Evolutionary conservation across 2,113 vertebrate genomes (phyloP).

Genomic region (Clarias macrocephalus): DNA sequence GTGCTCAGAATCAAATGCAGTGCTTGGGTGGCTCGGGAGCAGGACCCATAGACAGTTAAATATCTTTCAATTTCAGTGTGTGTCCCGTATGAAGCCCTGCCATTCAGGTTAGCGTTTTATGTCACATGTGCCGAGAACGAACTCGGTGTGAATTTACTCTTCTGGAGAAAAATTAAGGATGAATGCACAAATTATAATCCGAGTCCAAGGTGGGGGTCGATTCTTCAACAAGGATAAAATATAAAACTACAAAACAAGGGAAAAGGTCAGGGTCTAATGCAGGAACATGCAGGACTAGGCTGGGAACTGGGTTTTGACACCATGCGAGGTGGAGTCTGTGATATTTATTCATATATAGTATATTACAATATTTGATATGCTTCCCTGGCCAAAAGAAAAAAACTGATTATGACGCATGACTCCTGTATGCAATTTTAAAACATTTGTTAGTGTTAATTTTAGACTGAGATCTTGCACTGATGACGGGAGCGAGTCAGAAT

Average conservation of each 20-base stretch:
- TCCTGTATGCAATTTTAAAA: too few relatives aligned
- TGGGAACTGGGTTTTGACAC: background rate
- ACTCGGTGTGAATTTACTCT: background rate
- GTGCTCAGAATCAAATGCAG: background rate
- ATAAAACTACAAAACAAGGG: background rate
- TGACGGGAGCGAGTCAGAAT: too few relatives aligned
- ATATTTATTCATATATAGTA: background rate
- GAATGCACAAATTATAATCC: background rate
- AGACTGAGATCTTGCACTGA: too few relatives aligned
- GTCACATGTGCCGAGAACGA: background rate
- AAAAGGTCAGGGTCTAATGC: background rate
- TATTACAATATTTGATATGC: too few relatives aligned
- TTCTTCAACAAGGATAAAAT: too few relatives aligned
- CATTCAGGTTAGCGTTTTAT: background rate
- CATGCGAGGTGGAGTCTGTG: background rate
- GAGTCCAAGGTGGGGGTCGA: background rate
- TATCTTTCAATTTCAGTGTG: background rate
- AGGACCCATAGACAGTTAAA: background rate
- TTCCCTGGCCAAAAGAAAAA: too few relatives aligned
- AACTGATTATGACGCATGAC: too few relatives aligned
- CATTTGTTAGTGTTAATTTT: too few relatives aligned
- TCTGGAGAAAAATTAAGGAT: background rate
- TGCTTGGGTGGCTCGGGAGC: background rate
- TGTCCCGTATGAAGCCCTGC: background rate
- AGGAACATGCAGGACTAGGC: background rate